phyloP scores from a whole-genome alignment of 2,888 invertebrate genomes.

The Brenthis ino region DNA sequence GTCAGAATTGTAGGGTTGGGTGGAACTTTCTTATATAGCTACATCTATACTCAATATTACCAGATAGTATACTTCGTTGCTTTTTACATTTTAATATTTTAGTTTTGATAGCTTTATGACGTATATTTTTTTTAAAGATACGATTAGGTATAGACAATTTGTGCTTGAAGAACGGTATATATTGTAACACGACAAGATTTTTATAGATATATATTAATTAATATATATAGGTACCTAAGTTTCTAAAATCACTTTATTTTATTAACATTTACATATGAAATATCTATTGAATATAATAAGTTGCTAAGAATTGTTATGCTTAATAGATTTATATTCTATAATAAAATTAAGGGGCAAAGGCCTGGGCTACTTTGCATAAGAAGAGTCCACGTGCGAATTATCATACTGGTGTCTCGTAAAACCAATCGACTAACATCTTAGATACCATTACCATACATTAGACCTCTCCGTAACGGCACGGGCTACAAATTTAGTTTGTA shows the following conservation, averaged over 20 bases:
- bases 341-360: slow-evolving; percentile 29
- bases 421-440: slow-evolving; percentile 62
- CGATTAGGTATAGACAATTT: too few relatives aligned
- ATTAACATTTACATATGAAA: too few relatives aligned
- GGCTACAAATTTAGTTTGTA: slow-evolving; percentile 59
- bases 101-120: neutral
- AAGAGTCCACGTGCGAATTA: slow-evolving; percentile 79
- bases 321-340: slow-evolving; percentile 21
- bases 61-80: neutral
- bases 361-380: slow-evolving; percentile 66
- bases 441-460: slow-evolving; percentile 57
- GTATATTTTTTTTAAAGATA: too few relatives aligned
- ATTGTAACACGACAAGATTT: too few relatives aligned
- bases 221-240: too few relatives aligned
- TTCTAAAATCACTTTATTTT: too few relatives aligned
- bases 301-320: too few relatives aligned
- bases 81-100: neutral
- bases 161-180: too few relatives aligned
- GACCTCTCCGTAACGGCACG: slow-evolving; percentile 63
- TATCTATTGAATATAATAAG: too few relatives aligned
- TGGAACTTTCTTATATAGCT: slow-evolving; percentile 26
- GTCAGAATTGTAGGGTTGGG: slow-evolving; percentile 38
- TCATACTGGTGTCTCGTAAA: slow-evolving; percentile 65
- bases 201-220: too few relatives aligned
- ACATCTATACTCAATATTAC: neutral